Evolutionary conservation across 1,140 invertebrate genomes (phyloP).

Genomic region (Laodelphax striatellus): DNA sequence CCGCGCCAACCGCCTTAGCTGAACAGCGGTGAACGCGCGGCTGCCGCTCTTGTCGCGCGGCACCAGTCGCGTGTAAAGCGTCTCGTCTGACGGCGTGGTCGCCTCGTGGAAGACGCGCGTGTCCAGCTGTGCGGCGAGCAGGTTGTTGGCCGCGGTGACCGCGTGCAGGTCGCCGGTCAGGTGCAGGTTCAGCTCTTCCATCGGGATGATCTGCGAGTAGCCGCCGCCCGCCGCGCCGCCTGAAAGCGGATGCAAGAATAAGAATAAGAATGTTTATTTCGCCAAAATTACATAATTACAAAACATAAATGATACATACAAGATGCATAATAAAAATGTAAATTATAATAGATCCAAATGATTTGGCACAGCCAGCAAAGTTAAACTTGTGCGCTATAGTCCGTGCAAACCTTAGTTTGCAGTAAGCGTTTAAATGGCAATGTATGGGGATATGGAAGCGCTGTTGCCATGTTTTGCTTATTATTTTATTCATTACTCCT

Average conservation of each 20-base stretch:
- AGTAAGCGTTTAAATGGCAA: no score
- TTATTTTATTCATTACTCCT: no score
- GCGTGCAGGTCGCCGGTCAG: slow-evolving; percentile 98
- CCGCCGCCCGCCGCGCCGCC: slow-evolving; percentile 91
- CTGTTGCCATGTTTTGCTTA: no score
- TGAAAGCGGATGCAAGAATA: slow-evolving; percentile 21
- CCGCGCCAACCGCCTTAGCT: slow-evolving; percentile 64
- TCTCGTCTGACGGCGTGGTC: slow-evolving; percentile 74
- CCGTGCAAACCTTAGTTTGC: no score
- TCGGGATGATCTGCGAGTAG: slow-evolving; percentile 92
- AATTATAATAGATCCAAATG: no score
- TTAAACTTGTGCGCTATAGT: no score
- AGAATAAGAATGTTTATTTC: neutral
- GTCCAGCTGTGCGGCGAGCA: slow-evolving; percentile 88
- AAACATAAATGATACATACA: no score
- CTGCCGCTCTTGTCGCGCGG: slow-evolving; percentile 51
- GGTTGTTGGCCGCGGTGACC: slow-evolving; percentile 93
- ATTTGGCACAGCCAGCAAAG: no score
- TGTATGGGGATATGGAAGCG: no score
- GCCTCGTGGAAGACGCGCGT: slow-evolving; percentile 93
- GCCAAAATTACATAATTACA: no score
- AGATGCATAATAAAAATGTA: no score
- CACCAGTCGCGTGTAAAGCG: slow-evolving; percentile 78
- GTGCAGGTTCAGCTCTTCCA: slow-evolving; percentile 99
- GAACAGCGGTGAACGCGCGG: slow-evolving; percentile 55